Evolutionary conservation across 2,888 invertebrate species (phyloP).

Genomic region (Teleogryllus oceanicus): DNA sequence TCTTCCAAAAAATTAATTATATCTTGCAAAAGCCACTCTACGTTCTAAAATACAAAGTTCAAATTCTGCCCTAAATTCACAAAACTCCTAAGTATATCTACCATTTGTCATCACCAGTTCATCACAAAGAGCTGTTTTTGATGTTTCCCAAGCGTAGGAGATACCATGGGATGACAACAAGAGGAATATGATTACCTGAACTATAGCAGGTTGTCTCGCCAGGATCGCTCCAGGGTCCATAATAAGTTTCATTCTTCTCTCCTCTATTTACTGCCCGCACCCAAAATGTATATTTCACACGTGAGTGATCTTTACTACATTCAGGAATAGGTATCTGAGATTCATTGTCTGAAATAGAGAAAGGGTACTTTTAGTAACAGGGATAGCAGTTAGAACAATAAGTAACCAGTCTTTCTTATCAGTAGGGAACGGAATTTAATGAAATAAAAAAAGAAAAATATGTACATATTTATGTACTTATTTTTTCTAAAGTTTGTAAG

Average conservation of each 20-base stretch:
- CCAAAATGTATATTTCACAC: constrained; percentile 43
- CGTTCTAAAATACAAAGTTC: no score
- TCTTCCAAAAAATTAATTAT: no score
- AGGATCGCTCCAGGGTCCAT: constrained; percentile 49
- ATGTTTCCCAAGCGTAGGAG: background rate
- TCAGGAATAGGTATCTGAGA: constrained; percentile 45
- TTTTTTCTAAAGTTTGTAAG: no score
- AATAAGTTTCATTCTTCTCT: constrained; percentile 40
- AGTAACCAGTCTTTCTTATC: constrained; percentile 27
- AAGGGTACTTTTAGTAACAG: constrained; percentile 31
- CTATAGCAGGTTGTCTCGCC: constrained; percentile 48
- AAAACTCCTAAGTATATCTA: no score
- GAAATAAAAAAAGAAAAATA: no score
- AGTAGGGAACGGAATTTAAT: no score
- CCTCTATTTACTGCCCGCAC: constrained; percentile 49
- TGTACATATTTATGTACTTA: no score
- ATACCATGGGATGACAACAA: constrained; percentile 29
- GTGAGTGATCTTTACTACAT: constrained; percentile 43
- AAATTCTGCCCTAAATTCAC: no score
- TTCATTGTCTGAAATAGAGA: constrained; percentile 40
- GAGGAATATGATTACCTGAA: constrained; percentile 41
- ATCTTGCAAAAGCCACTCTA: no score
- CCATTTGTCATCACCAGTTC: background rate
- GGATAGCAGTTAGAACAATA: constrained; percentile 18
- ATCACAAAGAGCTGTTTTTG: background rate